Conservation (phyloP, 2,888 invertebrate genomes). For the Lucinisca nassula region DNA sequence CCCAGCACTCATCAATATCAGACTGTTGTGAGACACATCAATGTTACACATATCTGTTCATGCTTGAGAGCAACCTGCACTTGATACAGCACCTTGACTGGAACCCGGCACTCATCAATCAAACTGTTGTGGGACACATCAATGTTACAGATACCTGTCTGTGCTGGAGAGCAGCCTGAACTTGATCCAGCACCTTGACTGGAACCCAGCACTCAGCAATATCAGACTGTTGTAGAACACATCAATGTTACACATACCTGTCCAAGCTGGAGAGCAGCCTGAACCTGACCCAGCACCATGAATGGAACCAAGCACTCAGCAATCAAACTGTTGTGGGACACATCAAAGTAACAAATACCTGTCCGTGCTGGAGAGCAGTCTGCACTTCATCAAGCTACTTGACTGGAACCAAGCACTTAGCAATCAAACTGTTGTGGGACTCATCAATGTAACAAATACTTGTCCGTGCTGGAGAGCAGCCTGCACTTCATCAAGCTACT, state of each 20-base stretch:
- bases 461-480: slow-evolving; percentile 97
- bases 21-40: too few relatives aligned
- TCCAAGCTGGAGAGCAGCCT: slow-evolving; percentile 96
- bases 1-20: slow-evolving; percentile 99
- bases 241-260: slow-evolving; percentile 99
- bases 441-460: too few relatives aligned
- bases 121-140: slow-evolving; percentile 99
- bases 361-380: slow-evolving; percentile 96
- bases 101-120: slow-evolving; percentile 99
- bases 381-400: slow-evolving; percentile 97
- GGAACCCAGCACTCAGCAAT: slow-evolving; percentile 99
- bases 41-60: slow-evolving; percentile 96
- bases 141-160: slow-evolving; percentile 96
- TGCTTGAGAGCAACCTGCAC: slow-evolving; percentile 97
- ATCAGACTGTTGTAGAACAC: slow-evolving; percentile 99
- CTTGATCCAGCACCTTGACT: slow-evolving; percentile 95
- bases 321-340: slow-evolving; percentile 99
- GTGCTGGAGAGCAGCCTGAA: slow-evolving; percentile 96
- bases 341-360: slow-evolving; percentile 94
- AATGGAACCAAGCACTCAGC: slow-evolving; percentile 99
- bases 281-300: slow-evolving; percentile 98
- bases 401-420: slow-evolving; percentile 99
- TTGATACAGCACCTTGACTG: slow-evolving; percentile 95
- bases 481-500: slow-evolving; percentile 97
- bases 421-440: slow-evolving; percentile 99